Evolutionary conservation across 2,888 invertebrate species (phyloP), one percentile per base, ranked within the genome.

Genomic region (Protonemura montana): DNA sequence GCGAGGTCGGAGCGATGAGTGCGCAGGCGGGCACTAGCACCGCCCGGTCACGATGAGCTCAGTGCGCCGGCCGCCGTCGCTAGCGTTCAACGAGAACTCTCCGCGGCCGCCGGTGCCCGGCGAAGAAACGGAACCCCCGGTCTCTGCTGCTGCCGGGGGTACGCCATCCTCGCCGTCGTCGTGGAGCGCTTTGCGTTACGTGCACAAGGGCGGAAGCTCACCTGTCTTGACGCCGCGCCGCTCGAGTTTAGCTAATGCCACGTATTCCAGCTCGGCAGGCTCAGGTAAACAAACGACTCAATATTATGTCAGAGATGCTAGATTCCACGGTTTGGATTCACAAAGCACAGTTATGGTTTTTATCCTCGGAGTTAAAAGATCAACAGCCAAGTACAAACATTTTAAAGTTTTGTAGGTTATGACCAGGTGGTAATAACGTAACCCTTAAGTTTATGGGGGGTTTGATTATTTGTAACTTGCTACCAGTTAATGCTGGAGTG

Each of bases 71-170:
- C 76, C 78, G 27, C 80, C 29, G 76, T 84, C 86, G 30, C 87
- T 87, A 29, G 88, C 85, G 85, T 88, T 88, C 86, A 87, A 88
- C 87, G 94, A 94, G 92, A 95, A 95, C 93, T 94, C 95, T 92
- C 96, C 96, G 91, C 93, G 96, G 93, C 97, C 97, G 92, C 96
- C 96, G 90, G 96, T 96, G 91, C 95, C 96, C 90, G 96, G 96
- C 93, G 94, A 95, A 93, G 95, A 81, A 42, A 41, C 28, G 80
- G 76, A 35, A 21, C 25, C 3, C 78, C 10, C 78, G 16, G 59
- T 21, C 93, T 94, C 96, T 90, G 96, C 96, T 91, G 95, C 96
- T 90, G 96, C 96, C 93, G 94, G 95, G 28, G 41, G 41, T 89
- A 89, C n/a, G 28, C 78, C 10, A 10, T 7, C 78, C 5, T n/a